Percentiles rank a stretch among this genome's conserved stretches.
Evolutionary conservation across 2,888 invertebrate genomes (phyloP).

Genomic region (Entomobrya proxima): DNA sequence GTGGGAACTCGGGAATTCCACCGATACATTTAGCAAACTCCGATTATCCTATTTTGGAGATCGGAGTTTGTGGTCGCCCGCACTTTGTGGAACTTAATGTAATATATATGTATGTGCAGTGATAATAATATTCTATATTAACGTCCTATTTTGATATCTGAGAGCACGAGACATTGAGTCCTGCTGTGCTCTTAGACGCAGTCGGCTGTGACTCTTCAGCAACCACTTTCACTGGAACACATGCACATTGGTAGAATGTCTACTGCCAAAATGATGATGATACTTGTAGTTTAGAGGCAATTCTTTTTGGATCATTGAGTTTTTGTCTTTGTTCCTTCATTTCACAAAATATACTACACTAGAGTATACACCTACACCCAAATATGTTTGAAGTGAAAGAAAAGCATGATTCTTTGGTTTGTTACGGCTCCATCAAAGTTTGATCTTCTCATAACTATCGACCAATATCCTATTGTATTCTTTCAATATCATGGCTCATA

Average conservation of each 20-base stretch:
- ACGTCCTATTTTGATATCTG: background rate
- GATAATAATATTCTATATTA: background rate
- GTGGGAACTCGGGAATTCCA: conserved; percentile 68
- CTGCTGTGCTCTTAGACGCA: background rate
- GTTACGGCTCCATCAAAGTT: background rate
- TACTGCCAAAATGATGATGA: conserved; percentile 13
- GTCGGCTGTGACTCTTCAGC: conserved; percentile 3
- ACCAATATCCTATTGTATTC: conserved; percentile 34
- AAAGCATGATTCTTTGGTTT: background rate
- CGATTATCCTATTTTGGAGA: conserved; percentile 37
- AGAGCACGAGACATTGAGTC: background rate
- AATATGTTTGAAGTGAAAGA: background rate
- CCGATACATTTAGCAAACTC: conserved; percentile 70
- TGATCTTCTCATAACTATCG: conserved; percentile 50
- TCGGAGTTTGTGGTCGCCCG: conserved; percentile 48
- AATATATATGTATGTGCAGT: background rate
- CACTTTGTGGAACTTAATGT: conserved; percentile 8
- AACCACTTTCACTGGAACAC: conserved; percentile 14
- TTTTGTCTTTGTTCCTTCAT: conserved; percentile 25
- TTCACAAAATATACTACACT: background rate
- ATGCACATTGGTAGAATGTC: background rate
- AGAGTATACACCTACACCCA: background rate
- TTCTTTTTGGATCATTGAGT: conserved; percentile 56
- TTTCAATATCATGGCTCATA: conserved; percentile 2
- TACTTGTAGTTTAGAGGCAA: conserved; percentile 40